Base-by-base conservation (phyloP, 1,140 invertebrate genomes). In the Saccostrea echinata region DNA sequence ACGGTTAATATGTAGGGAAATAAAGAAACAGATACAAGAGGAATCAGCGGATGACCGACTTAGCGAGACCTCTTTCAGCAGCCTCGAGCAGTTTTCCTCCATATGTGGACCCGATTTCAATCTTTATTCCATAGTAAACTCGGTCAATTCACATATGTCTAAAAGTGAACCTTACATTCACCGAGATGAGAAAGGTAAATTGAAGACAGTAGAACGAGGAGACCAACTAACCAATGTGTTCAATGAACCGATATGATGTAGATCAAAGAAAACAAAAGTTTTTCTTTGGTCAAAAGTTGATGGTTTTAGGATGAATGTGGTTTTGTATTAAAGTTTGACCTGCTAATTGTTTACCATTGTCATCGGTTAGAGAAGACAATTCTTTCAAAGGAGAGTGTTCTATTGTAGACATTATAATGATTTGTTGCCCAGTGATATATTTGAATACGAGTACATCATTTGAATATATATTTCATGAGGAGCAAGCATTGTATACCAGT, bases 141-240 rank as follows among this genome's bases (percentile, higher is more conserved):
- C 3, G 16, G 27, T 13, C 12, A 13, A 21, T 24, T 27, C 64
- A 71, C 24, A 71, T 13, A 71, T 71, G 64, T 13, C 51, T 51
- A 55, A 83, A 53, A 30, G 12, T 51, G 81, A 83, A 52, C 81
- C 81, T 18, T 24, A 24, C 52, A 55, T 83, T n/a, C n/a, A 53
- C 43, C 8, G 81, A 52, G 81, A 83, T 52, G 81, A 83, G 52
- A 21, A 24, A 27, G 81, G 81, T 13, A n/a, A 83, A n/a, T 6
- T 33, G 33, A 83, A 83, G 27, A 21, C 81, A 27, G 52, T 83
- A 11, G 81, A 51, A n/a, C 35, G 81, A n/a, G 81, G 43, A 83
- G 27, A 80, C 27, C 30, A 80, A 35, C 18, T 80, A 11, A 80
- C 27, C 21, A 80, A 80, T 80, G 16, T 80, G 18, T 43, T 80